Evolutionary conservation across 2,888 invertebrate species (phyloP).

Genomic region (Toxonevra muliebris): DNA sequence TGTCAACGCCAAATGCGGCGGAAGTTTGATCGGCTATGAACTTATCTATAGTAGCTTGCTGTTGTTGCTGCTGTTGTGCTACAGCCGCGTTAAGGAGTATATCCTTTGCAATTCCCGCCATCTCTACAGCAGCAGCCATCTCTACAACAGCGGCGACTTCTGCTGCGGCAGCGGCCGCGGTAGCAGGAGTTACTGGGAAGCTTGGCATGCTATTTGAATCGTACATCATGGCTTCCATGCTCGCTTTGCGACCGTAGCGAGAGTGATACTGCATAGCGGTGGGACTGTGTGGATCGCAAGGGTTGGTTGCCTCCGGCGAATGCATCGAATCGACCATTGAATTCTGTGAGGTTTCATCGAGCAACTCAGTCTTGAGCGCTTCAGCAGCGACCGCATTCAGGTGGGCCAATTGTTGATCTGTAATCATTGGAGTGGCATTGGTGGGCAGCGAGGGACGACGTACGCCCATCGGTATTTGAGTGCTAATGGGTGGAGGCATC

Average conservation of each 20-base stretch:
- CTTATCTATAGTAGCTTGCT: constrained; percentile 63
- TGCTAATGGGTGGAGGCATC: constrained; percentile 74
- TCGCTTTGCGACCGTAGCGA: constrained; percentile 54
- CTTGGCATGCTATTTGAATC: constrained; percentile 58
- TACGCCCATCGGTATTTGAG: constrained; percentile 70
- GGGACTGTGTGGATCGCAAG: constrained; percentile 48
- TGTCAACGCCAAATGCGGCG: constrained; percentile 46
- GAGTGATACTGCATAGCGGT: constrained; percentile 51
- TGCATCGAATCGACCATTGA: constrained; percentile 55
- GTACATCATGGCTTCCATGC: constrained; percentile 59
- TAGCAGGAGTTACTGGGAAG: constrained; percentile 50
- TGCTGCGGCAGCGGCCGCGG: constrained; percentile 49
- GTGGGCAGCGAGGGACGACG: constrained; percentile 73
- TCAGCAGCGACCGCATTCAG: constrained; percentile 62
- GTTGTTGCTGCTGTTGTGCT: constrained; percentile 67
- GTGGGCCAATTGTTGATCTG: constrained; percentile 56
- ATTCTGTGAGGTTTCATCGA: constrained; percentile 77
- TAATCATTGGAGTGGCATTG: constrained; percentile 56
- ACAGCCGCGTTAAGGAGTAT: constrained; percentile 50
- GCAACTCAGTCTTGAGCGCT: constrained; percentile 73
- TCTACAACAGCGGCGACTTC: constrained; percentile 60
- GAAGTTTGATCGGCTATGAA: constrained; percentile 56
- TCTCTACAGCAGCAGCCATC: constrained; percentile 67
- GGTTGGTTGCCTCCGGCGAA: constrained; percentile 47
- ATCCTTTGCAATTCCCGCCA: constrained; percentile 68